Evolutionary conservation across 2,797 vertebrate species (phyloP).

Genomic region (Botia almorhae): DNA sequence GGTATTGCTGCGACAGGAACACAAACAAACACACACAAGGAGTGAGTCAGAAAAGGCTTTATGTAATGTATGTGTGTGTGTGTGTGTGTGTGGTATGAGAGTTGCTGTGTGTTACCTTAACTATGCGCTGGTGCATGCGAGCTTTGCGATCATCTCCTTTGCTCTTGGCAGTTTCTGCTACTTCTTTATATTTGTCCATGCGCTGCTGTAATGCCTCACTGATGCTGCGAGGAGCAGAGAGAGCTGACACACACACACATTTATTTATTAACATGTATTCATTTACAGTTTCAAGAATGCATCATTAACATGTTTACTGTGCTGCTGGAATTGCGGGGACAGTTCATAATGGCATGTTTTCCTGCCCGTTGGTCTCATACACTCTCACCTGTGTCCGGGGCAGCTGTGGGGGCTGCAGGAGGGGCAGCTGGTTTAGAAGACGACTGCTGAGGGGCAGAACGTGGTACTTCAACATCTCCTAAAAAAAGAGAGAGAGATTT

Average conservation of each 20-base stretch:
- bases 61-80: neutral
- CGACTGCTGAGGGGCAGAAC: conserved; percentile 58
- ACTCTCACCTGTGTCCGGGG: conserved; percentile 67
- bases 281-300: neutral
- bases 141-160: conserved; percentile 90
- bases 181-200: conserved; percentile 86
- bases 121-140: conserved; percentile 90
- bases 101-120: conserved; percentile 78
- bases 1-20: conserved; percentile 85
- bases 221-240: conserved; percentile 78
- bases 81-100: neutral
- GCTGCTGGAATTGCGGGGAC: neutral
- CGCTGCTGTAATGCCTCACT: conserved; percentile 89
- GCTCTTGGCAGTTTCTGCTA: conserved; percentile 84
- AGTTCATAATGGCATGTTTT: neutral
- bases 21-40: conserved; percentile 21
- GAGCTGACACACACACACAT: conserved; percentile 59
- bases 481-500: conserved; percentile 44
- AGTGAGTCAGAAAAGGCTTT: neutral
- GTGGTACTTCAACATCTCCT: conserved; percentile 64
- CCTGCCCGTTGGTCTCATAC: neutral
- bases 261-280: no score
- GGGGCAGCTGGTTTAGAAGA: conserved; percentile 62
- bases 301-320: neutral
- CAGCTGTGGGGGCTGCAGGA: conserved; percentile 52